Percentiles rank a stretch among this genome's conserved stretches.
Conservation (phyloP, 2,888 invertebrate genomes). For the Pseudococcus viburni region DNA sequence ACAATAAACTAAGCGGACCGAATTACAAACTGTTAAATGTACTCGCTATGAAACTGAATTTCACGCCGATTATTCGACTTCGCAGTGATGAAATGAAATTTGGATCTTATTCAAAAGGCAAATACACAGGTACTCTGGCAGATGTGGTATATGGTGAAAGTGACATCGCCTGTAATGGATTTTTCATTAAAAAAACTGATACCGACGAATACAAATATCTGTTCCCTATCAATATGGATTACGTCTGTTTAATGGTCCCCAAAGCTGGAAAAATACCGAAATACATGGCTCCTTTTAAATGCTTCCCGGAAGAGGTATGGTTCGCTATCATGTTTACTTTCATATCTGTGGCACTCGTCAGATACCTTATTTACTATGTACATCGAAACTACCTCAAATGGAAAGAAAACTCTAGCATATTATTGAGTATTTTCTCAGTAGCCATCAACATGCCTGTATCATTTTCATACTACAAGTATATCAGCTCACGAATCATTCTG, state of each 20-base stretch:
- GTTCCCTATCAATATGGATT: constrained; percentile 39
- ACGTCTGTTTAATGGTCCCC: constrained; percentile 65
- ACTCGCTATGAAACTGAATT: constrained; percentile 57
- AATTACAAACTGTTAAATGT: constrained; percentile 42
- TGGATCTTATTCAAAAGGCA: constrained; percentile 58
- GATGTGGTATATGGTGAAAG: constrained; percentile 61
- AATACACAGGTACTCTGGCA: constrained; percentile 61
- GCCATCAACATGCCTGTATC: constrained; percentile 3
- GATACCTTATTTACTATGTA: background rate
- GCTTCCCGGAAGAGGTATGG: constrained; percentile 65
- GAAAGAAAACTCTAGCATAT: background rate
- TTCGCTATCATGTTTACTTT: constrained; percentile 31
- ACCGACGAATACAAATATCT: constrained; percentile 2
- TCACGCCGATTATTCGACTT: background rate
- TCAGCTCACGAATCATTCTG: background rate
- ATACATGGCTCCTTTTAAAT: constrained; percentile 59
- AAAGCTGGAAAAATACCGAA: constrained; percentile 33
- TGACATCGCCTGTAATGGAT: constrained; percentile 63
- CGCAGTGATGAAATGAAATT: constrained; percentile 35
- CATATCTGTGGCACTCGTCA: background rate
- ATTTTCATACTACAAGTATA: constrained; percentile 1
- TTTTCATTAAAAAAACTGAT: constrained; percentile 59
- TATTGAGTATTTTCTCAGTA: background rate
- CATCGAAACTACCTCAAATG: background rate
- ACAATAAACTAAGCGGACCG: constrained; percentile 18